Base-by-base conservation (phyloP, 2,797 vertebrate species). In the Australoheros facetus region DNA sequence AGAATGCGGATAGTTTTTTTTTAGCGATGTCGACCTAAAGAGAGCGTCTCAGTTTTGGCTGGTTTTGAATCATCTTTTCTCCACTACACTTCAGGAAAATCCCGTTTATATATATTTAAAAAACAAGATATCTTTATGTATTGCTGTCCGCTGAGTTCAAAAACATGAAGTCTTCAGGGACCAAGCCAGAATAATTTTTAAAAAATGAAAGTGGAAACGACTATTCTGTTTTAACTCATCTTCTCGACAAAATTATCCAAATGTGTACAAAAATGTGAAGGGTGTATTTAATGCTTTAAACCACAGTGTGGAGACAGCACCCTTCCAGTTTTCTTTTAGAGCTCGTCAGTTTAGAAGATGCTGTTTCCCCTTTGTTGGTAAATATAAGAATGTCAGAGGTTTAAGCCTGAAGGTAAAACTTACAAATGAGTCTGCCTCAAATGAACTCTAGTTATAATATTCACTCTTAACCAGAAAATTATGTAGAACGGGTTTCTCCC, bases 241-340 rank as follows among this genome's bases (percentile, higher is more conserved):
- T 23, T 23, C 23, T 23, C 23, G 23, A 23, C 23, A 23, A 23
- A 56, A 57, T 42, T 8, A 45, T 28, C 34, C 21, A 56, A 73
- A 73, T 56, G 17, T 30, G 42, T n/a, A 51, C 28, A 55, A 37
- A 19, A 32, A 53, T 70, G 28, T 30, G 23, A 57, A 72, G 21
- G 23, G 6, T 90, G 90, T 34, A 78, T 0, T 82, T 82, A 0
- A 12, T 13, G 12, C 4, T 66, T 69, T 60, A 0, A 11, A 45
- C 91, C 91, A 92, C 89, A 45, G n/a, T 0, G 81, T 75, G 92
- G 91, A 76, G 75, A 73, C 89, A 93, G 77, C 88, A 80, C 32
- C 26, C 82, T 51, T 23, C 16, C 53, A 3, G 14, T 16, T 39
- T 48, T 53, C 2, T 55, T 8, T 19, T 21, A 54, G 28, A 66